Evolutionary conservation across 2,888 invertebrate species (phyloP), one percentile per base, ranked within the genome.

Genomic region (Melangyna quadrimaculata): DNA sequence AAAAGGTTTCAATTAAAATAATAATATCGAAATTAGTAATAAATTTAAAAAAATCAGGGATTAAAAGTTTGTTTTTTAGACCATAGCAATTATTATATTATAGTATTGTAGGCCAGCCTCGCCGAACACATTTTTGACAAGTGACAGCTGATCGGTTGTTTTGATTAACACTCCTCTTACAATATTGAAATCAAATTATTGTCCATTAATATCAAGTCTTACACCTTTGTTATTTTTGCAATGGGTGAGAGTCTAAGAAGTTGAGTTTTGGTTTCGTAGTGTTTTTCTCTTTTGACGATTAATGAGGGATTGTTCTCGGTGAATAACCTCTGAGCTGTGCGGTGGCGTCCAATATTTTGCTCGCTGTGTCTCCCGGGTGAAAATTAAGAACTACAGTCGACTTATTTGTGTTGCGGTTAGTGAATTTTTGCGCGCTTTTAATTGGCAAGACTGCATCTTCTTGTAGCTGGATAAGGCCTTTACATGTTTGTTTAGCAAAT

Each of bases 401-500:
- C n/a, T n/a, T n/a, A n/a, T n/a, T n/a, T n/a, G n/a, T n/a, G n/a
- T n/a, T n/a, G n/a, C n/a, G n/a, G n/a, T n/a, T n/a, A n/a, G n/a
- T n/a, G n/a, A n/a, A n/a, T n/a, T n/a, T n/a, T n/a, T n/a, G n/a
- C n/a, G n/a, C n/a, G n/a, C n/a, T n/a, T n/a, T n/a, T n/a, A n/a
- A n/a, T n/a, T n/a, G n/a, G n/a, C n/a, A n/a, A n/a, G n/a, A n/a
- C n/a, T n/a, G 53, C 40, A 17, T 53, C 37, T 40, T 37, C 53
- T 53, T 53, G 53, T n/a, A 69, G 69, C 8, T 37, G 32, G 32
- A 69, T 22, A 53, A 69, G 69, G 24, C 69, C 69, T 2, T 8
- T 40, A 17, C 51, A 53, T 9, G 51, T 67, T 37, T 51, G 53
- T 69, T 69, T 69, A 3, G 69, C 51, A 53, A 69, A 69, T 4